A percentile compares a stretch with the other conserved stretches of the same genome.
Conservation (phyloP, 2,888 invertebrate genomes). For the Drosophila meridionalis region DNA sequence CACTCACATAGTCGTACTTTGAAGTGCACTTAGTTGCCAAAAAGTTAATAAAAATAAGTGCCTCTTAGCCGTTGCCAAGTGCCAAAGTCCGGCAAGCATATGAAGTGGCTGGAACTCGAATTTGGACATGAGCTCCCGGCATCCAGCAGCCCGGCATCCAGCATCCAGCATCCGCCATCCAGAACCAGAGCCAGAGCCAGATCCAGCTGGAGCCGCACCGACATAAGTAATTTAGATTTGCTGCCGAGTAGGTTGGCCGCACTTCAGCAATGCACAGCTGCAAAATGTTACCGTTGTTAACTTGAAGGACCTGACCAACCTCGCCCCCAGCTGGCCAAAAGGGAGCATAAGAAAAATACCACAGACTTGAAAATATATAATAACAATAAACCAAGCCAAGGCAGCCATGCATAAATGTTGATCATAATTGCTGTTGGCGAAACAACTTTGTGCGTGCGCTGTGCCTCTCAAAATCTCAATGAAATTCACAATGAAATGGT, state of each 20-base stretch:
- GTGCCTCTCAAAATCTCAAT: conserved; percentile 25
- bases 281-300: conserved; percentile 46
- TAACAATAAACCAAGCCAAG: conserved; percentile 42
- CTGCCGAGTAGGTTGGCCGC: conserved; percentile 48
- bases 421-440: conserved; percentile 64
- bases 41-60: conserved; percentile 79
- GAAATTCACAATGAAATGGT: conserved; percentile 49
- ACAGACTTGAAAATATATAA: conserved; percentile 55
- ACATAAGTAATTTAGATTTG: conserved; percentile 71
- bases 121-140: conserved; percentile 10
- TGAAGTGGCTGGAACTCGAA: conserved; percentile 46
- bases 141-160: too few relatives aligned
- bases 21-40: conserved; percentile 73
- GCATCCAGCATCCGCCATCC: too few relatives aligned
- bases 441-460: conserved; percentile 24
- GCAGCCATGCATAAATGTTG: conserved; percentile 57
- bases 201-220: conserved; percentile 17
- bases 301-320: conserved; percentile 42
- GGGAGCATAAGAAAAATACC: conserved; percentile 47
- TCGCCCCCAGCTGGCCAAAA: neutral
- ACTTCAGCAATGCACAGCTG: conserved; percentile 50
- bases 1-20: conserved; percentile 45
- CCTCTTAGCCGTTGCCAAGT: conserved; percentile 66
- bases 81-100: conserved; percentile 37
- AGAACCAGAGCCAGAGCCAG: neutral